These are phyloP conservation scores for Python bivittatus DNA, from an alignment of 2,113 vertebrate species.

Conservation along the genomic window DNA sequence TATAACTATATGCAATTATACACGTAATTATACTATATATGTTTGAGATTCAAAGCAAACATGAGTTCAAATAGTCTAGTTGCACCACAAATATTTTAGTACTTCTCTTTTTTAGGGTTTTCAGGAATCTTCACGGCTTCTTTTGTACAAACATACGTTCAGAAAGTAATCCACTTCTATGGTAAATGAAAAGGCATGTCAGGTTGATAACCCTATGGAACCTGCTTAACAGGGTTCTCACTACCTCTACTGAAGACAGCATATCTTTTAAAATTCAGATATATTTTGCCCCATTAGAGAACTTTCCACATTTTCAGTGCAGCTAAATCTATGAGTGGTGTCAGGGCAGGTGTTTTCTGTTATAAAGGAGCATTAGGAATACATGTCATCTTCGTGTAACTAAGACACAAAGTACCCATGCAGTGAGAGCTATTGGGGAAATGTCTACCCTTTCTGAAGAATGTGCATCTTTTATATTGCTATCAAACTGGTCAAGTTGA, in stretches of 20 bases:
- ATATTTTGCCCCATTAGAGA: background rate
- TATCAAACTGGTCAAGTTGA: slow-evolving; percentile 55
- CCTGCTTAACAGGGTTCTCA: background rate
- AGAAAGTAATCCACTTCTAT: rapidly evolving
- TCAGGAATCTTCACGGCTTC: background rate
- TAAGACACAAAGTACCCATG: background rate
- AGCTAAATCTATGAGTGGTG: rapidly evolving
- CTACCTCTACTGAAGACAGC: background rate
- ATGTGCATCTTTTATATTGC: slow-evolving; percentile 40
- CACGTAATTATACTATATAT: background rate
- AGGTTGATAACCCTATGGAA: background rate
- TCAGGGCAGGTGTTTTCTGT: rapidly evolving
- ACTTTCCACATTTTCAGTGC: background rate
- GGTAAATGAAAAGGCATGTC: rapidly evolving
- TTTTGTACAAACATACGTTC: background rate
- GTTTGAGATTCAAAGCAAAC: background rate
- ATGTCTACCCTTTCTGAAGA: slow-evolving; percentile 35
- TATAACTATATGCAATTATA: background rate
- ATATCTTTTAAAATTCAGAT: background rate
- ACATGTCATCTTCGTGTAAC: background rate
- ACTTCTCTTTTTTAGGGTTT: background rate
- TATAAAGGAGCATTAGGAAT: background rate
- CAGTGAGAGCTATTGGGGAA: slow-evolving; percentile 1
- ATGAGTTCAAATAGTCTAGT: background rate
- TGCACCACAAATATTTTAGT: background rate